Conservation (phyloP, 2,113 vertebrate genomes). For the Triplophysa dalaica region DNA sequence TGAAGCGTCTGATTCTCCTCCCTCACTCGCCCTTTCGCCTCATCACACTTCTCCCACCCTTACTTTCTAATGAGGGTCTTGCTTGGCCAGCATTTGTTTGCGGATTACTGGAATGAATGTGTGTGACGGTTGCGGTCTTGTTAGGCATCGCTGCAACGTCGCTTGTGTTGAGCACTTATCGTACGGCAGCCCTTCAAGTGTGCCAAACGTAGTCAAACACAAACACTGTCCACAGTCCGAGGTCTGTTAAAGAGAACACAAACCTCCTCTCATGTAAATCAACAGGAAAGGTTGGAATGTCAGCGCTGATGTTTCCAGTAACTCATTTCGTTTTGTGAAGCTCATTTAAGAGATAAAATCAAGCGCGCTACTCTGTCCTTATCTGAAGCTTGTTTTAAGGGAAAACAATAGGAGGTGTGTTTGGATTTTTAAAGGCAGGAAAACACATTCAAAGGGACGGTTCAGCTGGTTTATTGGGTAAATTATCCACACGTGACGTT, state of each 20-base stretch:
- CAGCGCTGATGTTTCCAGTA: slow-evolving; percentile 1
- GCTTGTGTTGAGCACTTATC: slow-evolving; percentile 1
- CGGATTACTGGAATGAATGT: neutral
- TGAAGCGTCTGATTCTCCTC: neutral
- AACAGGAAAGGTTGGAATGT: neutral
- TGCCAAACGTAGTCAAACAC: slow-evolving; percentile 26
- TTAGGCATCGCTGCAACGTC: neutral
- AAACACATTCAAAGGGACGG: neutral
- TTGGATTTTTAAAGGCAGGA: neutral
- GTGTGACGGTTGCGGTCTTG: slow-evolving; percentile 2
- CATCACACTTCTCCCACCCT: too few species aligned
- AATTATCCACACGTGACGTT: too few species aligned
- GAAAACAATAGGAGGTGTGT: slow-evolving; percentile 19
- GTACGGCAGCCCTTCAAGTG: neutral
- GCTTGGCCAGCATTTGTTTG: neutral
- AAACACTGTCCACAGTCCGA: neutral
- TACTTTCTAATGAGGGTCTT: neutral
- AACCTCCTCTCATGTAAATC: too few species aligned
- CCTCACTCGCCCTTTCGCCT: too few species aligned
- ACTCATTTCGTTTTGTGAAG: slow-evolving; percentile 14
- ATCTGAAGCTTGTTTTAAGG: slow-evolving; percentile 4
- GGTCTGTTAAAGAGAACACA: too few species aligned
- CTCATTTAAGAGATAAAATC: slow-evolving; percentile 51
- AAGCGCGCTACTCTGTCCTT: neutral
- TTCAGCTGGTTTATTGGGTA: neutral